These are phyloP conservation scores for Epinephelus malabaricus DNA, from an alignment of 2,797 vertebrate species.

Conservation along the genomic window DNA sequence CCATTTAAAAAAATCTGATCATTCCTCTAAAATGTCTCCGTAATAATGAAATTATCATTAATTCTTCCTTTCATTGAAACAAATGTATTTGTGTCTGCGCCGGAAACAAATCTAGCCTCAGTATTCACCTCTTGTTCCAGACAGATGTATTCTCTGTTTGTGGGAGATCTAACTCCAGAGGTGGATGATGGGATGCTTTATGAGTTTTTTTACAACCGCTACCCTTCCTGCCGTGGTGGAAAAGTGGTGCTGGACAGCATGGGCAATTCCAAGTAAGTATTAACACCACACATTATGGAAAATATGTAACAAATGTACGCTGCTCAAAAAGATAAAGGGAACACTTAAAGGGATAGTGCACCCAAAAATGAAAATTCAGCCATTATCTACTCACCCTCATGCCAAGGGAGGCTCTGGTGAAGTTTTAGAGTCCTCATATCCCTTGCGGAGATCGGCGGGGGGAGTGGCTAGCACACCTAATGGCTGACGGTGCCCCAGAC, in stretches of 20 bases:
- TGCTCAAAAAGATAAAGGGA: no score
- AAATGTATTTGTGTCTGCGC: background rate
- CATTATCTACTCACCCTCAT: no score
- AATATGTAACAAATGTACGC: no score
- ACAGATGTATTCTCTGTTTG: slow-evolving; percentile 93
- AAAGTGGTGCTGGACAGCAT: slow-evolving; percentile 94
- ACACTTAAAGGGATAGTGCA: no score
- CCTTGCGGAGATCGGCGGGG: no score
- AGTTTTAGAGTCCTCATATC: no score
- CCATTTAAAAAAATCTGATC: no score
- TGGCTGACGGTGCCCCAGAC: no score
- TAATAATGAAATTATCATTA: background rate
- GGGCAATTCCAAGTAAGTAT: slow-evolving; percentile 93
- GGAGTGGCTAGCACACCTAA: no score
- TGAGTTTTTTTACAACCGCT: slow-evolving; percentile 96
- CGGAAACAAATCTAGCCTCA: background rate
- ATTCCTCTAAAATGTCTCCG: no score
- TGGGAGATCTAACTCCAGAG: slow-evolving; percentile 93
- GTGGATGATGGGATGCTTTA: slow-evolving; percentile 97
- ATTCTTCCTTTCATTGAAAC: background rate
- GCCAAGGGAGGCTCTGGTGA: no score
- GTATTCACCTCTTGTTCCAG: slow-evolving; percentile 69
- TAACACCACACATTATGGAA: background rate
- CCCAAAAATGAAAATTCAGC: no score
- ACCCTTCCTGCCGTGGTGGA: slow-evolving; percentile 92